phyloP scores from a whole-genome alignment of 2,113 vertebrate species.

The Prunella fulvescens region DNA sequence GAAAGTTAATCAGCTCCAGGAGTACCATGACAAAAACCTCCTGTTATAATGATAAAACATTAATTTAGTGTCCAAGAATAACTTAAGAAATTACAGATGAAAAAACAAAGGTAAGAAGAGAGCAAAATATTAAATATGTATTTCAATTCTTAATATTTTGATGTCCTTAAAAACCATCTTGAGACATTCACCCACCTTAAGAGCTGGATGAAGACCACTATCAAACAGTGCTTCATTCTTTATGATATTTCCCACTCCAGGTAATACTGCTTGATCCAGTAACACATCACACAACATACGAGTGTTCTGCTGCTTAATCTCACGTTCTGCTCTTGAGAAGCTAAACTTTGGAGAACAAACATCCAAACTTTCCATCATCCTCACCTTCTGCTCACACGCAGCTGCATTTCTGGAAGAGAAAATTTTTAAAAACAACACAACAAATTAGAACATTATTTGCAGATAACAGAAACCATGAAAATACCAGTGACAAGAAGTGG shows the following conservation, averaged over 20 bases:
- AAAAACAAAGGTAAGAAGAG: background rate
- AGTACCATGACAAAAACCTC: background rate
- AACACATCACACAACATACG: conserved; percentile 91
- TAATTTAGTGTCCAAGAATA: background rate
- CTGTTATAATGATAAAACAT: background rate
- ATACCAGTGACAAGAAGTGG: background rate
- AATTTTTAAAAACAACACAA: too few relatives aligned
- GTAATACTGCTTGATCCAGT: conserved; percentile 88
- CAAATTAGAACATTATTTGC: background rate
- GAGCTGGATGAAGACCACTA: conserved; percentile 85
- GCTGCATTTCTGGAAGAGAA: conserved; percentile 75
- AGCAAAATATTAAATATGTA: background rate
- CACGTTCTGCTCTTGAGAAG: conserved; percentile 76
- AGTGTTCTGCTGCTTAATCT: conserved; percentile 73
- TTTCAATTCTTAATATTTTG: background rate
- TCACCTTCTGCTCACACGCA: conserved; percentile 80
- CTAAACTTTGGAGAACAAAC: conserved; percentile 88
- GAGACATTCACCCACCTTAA: conserved; percentile 74
- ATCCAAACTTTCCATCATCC: conserved; percentile 81
- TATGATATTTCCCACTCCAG: conserved; percentile 96
- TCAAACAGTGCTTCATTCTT: conserved; percentile 95
- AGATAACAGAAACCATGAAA: background rate
- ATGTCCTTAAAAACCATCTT: background rate
- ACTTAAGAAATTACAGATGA: background rate
- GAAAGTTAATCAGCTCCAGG: background rate